Percentiles rank a stretch among this genome's conserved stretches.
Conservation (phyloP, 2,797 vertebrate species). For the Delichon dasypus region DNA sequence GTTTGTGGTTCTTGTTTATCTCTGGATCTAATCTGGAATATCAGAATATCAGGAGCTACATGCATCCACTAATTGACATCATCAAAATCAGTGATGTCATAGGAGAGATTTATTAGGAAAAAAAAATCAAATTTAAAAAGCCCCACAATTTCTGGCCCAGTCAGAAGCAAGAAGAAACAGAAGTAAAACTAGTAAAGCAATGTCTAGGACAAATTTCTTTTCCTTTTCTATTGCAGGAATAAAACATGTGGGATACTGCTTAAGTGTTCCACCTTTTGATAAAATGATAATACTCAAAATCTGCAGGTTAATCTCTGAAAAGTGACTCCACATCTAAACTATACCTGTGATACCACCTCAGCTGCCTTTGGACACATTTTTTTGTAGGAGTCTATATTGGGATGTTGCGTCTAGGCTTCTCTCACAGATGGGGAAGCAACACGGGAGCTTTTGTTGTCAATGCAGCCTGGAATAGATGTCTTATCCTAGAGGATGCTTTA, state of each 20-base stretch:
- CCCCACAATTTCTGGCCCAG: background rate
- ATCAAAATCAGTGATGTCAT: background rate
- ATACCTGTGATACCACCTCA: background rate
- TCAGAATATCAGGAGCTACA: background rate
- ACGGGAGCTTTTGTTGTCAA: background rate
- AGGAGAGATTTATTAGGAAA: background rate
- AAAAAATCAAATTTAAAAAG: no score
- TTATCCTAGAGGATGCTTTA: background rate
- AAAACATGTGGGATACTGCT: background rate
- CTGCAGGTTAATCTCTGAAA: background rate
- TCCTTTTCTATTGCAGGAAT: background rate
- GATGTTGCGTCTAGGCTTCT: background rate
- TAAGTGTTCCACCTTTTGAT: background rate
- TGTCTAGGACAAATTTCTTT: background rate
- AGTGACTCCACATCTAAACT: background rate
- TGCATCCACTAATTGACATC: background rate
- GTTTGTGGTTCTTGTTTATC: background rate
- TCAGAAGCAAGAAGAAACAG: background rate
- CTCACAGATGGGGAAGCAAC: background rate
- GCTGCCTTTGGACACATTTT: background rate
- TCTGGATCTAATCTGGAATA: background rate
- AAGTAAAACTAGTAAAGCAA: background rate
- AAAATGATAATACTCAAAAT: background rate
- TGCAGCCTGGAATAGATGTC: no score
- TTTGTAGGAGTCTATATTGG: rapidly evolving